A percentile compares a stretch with the other conserved stretches of the same genome.
These are phyloP conservation scores for Furcifer pardalis DNA, from an alignment of 2,797 vertebrate species.

Conservation along the genomic window DNA sequence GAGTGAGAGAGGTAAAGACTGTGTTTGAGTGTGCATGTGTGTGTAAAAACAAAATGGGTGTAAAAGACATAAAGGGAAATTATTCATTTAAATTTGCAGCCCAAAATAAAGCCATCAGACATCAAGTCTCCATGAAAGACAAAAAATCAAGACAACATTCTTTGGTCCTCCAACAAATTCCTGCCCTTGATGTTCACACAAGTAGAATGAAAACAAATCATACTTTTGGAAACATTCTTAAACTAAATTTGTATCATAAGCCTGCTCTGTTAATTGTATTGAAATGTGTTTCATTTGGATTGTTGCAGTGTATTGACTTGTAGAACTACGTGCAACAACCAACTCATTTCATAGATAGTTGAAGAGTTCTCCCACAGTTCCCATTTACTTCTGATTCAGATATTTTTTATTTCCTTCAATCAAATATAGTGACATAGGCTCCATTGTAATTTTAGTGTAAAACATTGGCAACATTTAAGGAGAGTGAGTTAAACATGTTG, in stretches of 20 bases:
- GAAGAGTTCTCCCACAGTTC: not conserved
- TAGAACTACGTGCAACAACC: not conserved
- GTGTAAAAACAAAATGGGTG: not conserved
- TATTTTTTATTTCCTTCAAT: not conserved
- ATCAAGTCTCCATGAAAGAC: not conserved
- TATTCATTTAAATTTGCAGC: not conserved
- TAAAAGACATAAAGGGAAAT: not conserved
- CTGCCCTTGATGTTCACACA: not conserved
- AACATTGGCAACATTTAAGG: not conserved
- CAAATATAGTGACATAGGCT: conserved; percentile 19
- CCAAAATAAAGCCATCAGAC: not conserved
- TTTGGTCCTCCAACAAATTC: not conserved
- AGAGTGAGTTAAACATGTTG: too few species aligned
- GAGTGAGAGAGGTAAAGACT: not conserved
- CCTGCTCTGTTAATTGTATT: conserved; percentile 2
- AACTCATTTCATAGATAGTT: not conserved
- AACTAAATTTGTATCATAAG: not conserved
- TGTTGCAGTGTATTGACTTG: not conserved
- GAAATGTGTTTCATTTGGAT: not conserved
- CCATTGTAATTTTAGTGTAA: accelerated
- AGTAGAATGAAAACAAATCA: not conserved
- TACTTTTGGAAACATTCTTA: not conserved
- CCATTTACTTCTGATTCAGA: accelerated
- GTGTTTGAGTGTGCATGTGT: not conserved
- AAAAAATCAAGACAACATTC: not conserved